These are phyloP conservation scores for Calyptommatus sinebrachiatus DNA, from an alignment of 2,113 vertebrate species.

Conservation along the genomic window DNA sequence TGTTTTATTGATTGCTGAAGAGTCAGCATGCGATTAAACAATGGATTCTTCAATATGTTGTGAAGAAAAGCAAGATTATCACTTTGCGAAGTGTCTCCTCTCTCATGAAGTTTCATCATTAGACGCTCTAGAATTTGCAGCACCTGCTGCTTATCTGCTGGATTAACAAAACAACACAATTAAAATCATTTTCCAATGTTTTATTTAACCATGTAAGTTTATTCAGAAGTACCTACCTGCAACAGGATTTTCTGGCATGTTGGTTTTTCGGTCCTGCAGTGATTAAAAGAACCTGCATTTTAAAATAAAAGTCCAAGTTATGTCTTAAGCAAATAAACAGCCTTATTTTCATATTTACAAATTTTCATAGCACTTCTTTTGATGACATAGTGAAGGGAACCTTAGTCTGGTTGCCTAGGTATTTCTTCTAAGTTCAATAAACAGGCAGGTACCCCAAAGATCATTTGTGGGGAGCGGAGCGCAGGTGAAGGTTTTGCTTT, in stretches of 20 bases:
- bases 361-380: background rate
- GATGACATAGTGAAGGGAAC: too few relatives aligned
- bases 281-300: slow-evolving; percentile 39
- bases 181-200: background rate
- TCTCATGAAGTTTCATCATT: slow-evolving; percentile 82
- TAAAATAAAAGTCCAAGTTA: background rate
- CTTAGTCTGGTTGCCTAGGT: too few relatives aligned
- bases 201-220: background rate
- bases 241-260: slow-evolving; percentile 78
- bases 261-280: slow-evolving; percentile 35
- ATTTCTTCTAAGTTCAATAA: too few relatives aligned
- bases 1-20: slow-evolving; percentile 94
- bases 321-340: background rate
- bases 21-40: slow-evolving; percentile 91
- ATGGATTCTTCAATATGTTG: slow-evolving; percentile 84
- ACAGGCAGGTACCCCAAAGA: too few relatives aligned
- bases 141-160: slow-evolving; percentile 86
- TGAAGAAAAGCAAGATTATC: slow-evolving; percentile 76
- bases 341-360: background rate
- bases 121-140: slow-evolving; percentile 88
- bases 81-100: slow-evolving; percentile 83
- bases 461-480: too few relatives aligned
- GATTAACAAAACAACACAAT: slow-evolving; percentile 13
- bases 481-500: too few relatives aligned
- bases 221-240: slow-evolving; percentile 60